Conservation (phyloP, 2,113 vertebrate genomes). For the Potamarius usumacintae region DNA sequence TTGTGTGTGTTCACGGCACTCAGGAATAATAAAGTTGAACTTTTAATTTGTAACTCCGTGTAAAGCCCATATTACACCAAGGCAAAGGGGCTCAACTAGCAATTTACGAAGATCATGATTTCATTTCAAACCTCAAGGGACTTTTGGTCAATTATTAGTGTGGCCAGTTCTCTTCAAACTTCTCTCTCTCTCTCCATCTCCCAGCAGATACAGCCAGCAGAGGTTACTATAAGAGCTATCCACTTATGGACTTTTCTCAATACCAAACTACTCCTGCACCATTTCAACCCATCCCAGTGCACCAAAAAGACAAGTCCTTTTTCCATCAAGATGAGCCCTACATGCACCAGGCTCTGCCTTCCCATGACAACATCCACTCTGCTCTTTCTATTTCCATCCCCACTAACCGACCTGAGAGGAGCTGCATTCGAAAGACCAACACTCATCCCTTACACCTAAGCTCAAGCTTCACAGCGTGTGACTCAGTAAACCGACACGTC, state of each 20-base stretch:
- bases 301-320: constrained; percentile 73
- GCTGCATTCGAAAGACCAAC: constrained; percentile 71
- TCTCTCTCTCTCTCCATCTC: background rate
- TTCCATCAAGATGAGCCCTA: constrained; percentile 70
- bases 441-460: constrained; percentile 68
- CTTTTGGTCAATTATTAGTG: background rate
- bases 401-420: constrained; percentile 69
- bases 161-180: background rate
- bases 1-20: background rate
- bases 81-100: background rate
- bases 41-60: background rate
- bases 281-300: constrained; percentile 68
- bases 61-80: background rate
- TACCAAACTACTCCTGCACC: constrained; percentile 63
- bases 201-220: constrained; percentile 72
- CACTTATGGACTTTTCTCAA: constrained; percentile 73
- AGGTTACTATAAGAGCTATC: constrained; percentile 84
- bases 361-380: constrained; percentile 70
- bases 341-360: constrained; percentile 66
- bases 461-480: constrained; percentile 76
- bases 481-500: constrained; percentile 64
- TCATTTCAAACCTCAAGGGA: background rate
- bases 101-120: background rate
- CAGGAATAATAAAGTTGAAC: background rate
- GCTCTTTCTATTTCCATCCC: constrained; percentile 75